These are phyloP conservation scores for Hypomecis atomaria DNA, from an alignment of 2,888 invertebrate genomes.

Conservation along the genomic window DNA sequence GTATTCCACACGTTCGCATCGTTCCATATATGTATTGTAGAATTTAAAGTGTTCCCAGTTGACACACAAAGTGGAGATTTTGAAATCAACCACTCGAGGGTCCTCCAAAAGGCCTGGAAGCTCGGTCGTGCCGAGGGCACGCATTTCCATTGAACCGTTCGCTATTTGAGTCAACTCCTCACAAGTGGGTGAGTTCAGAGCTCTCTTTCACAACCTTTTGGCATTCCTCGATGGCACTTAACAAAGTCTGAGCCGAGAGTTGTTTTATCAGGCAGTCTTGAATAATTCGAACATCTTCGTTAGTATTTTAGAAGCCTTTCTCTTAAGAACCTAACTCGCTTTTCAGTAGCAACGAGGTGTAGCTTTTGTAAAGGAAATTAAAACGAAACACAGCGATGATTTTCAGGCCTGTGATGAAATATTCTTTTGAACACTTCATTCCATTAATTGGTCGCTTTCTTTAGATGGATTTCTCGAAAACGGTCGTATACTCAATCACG, in stretches of 20 bases:
- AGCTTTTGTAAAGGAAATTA: slow-evolving; percentile 11
- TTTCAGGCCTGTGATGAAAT: slow-evolving; percentile 15
- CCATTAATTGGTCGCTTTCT: slow-evolving; percentile 19
- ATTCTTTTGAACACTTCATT: slow-evolving; percentile 21
- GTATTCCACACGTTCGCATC: slow-evolving; percentile 1
- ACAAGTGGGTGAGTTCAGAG: slow-evolving; percentile 28
- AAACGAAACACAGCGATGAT: slow-evolving; percentile 7
- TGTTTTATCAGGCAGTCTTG: slow-evolving; percentile 28
- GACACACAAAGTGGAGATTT: slow-evolving; percentile 32
- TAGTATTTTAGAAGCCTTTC: slow-evolving; percentile 12
- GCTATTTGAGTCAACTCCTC: slow-evolving; percentile 40
- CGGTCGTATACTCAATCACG: slow-evolving; percentile 7
- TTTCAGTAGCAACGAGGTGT: neutral
- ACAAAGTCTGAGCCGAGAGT: slow-evolving; percentile 20
- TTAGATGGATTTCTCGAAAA: slow-evolving; percentile 10
- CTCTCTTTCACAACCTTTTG: slow-evolving; percentile 41
- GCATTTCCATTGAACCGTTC: slow-evolving; percentile 54
- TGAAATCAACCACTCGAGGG: slow-evolving; percentile 44
- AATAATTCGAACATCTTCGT: slow-evolving; percentile 19
- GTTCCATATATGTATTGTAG: neutral
- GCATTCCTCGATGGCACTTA: slow-evolving; percentile 24
- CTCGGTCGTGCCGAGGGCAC: slow-evolving; percentile 44
- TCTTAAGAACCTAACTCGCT: slow-evolving; percentile 6
- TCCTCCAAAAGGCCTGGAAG: slow-evolving; percentile 48
- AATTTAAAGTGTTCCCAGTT: slow-evolving; percentile 15